phyloP scores from a whole-genome alignment of 1,140 invertebrate species.

The Bacillus rossius region DNA sequence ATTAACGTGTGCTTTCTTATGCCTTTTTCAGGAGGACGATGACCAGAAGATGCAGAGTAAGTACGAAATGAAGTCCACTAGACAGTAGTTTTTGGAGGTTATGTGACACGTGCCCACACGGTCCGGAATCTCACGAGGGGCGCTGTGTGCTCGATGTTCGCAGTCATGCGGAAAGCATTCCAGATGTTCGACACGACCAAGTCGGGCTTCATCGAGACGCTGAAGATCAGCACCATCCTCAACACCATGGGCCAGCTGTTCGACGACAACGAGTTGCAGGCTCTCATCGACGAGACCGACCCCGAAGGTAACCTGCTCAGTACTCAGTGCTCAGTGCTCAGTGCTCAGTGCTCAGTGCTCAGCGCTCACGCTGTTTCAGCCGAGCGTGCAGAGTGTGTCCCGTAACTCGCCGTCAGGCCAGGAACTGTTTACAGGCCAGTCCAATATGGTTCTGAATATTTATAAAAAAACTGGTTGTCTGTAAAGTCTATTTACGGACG shows the following conservation, averaged over 20 bases:
- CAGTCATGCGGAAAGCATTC: slow-evolving; percentile 85
- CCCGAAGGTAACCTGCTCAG: slow-evolving; percentile 56
- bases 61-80: slow-evolving; percentile 2
- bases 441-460: no score
- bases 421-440: no score
- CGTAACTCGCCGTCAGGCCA: no score
- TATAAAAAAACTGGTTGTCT: no score
- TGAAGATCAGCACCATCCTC: slow-evolving; percentile 86
- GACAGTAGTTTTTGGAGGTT: no score
- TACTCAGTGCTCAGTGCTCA: no score
- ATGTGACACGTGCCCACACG: no score
- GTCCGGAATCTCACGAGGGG: no score
- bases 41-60: slow-evolving; percentile 71
- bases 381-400: no score
- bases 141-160: slow-evolving; percentile 4
- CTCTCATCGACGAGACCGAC: slow-evolving; percentile 79
- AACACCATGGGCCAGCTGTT: slow-evolving; percentile 92
- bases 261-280: slow-evolving; percentile 78
- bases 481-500: no score
- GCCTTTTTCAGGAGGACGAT: slow-evolving; percentile 57
- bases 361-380: no score
- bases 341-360: no score
- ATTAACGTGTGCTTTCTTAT: slow-evolving; percentile 11
- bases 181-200: slow-evolving; percentile 93
- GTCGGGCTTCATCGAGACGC: slow-evolving; percentile 81